A percentile compares a stretch with the other conserved stretches of the same genome.
These are phyloP conservation scores for Pachypeltis micranthus DNA, from an alignment of 1,140 invertebrate species.

Conservation along the genomic window DNA sequence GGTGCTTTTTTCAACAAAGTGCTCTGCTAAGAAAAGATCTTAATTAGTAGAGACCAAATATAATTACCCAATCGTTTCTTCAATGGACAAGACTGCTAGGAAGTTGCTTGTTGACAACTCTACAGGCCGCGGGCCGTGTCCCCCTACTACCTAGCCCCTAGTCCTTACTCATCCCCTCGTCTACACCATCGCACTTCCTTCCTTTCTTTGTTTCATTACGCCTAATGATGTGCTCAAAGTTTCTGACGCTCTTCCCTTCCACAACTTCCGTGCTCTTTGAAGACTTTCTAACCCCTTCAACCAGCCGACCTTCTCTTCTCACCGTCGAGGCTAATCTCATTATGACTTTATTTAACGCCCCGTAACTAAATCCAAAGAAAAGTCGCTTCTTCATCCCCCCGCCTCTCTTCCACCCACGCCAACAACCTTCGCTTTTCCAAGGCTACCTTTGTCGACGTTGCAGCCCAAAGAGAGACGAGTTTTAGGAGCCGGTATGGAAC, in stretches of 20 bases:
- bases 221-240: constrained; percentile 11
- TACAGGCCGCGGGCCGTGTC: not conserved
- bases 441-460: too few species aligned
- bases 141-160: too few species aligned
- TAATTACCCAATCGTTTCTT: not conserved
- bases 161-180: too few species aligned
- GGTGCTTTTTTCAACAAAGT: too few species aligned
- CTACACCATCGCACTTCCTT: too few species aligned
- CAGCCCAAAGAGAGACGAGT: too few species aligned
- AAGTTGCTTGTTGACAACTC: constrained; percentile 7
- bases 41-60: not conserved
- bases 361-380: not conserved
- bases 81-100: not conserved
- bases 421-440: too few species aligned
- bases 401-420: too few species aligned
- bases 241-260: constrained; percentile 5
- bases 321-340: constrained; percentile 9
- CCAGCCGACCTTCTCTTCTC: not conserved
- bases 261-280: not conserved
- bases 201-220: constrained; percentile 1
- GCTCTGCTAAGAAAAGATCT: too few species aligned
- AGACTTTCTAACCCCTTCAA: not conserved
- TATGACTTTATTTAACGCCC: constrained; percentile 5
- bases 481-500: too few species aligned
- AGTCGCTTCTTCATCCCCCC: not conserved